phyloP scores from a whole-genome alignment of 2,888 invertebrate genomes.

The Suillia variegata region DNA sequence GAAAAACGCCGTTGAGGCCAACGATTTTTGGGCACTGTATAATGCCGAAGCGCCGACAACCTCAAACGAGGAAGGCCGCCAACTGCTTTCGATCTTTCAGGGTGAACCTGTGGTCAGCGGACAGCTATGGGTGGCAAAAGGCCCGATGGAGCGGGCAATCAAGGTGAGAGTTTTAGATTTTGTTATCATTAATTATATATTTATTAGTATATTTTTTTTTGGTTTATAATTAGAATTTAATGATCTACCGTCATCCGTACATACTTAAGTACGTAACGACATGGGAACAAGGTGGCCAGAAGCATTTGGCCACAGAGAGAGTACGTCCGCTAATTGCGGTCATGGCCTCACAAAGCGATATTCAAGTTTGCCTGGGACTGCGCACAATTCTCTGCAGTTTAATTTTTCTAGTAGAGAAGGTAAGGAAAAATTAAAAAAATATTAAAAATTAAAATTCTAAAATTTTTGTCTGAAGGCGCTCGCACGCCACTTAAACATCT shows the following conservation, averaged over 20 bases:
- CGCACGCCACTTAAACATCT: constrained; percentile 84
- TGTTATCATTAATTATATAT: constrained; percentile 10
- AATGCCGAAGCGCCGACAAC: constrained; percentile 53
- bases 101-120: constrained; percentile 72
- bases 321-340: constrained; percentile 76
- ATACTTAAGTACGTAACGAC: constrained; percentile 82
- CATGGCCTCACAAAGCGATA: constrained; percentile 70
- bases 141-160: constrained; percentile 76
- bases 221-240: constrained; percentile 80
- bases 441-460: not conserved
- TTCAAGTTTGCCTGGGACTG: constrained; percentile 85
- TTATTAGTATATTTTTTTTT: not conserved
- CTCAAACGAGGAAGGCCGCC: constrained; percentile 63
- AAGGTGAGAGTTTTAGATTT: constrained; percentile 65
- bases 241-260: constrained; percentile 84
- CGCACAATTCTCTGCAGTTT: constrained; percentile 80
- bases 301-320: constrained; percentile 81
- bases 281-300: constrained; percentile 77
- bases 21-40: constrained; percentile 80
- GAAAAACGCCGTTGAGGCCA: constrained; percentile 76
- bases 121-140: constrained; percentile 68
- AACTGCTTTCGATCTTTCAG: constrained; percentile 74
- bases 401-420: constrained; percentile 82
- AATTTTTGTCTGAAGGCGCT: constrained; percentile 63
- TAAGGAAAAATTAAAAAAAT: constrained; percentile 46